Conservation (phyloP, 2,797 vertebrate species). For the Cyprinella venusta region DNA sequence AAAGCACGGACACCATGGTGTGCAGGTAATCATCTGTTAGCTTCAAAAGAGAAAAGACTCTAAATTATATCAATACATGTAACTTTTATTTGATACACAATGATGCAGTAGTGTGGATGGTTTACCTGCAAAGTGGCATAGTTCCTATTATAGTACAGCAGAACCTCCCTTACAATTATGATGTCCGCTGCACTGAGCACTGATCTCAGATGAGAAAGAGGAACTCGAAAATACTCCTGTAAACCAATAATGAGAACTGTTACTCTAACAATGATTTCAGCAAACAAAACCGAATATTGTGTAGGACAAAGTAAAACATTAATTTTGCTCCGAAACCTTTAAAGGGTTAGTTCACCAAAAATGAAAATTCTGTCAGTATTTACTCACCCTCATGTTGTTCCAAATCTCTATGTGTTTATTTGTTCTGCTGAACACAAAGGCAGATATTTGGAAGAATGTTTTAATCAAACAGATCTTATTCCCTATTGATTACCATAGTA, state of each 20-base stretch:
- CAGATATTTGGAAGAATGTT: too few relatives aligned
- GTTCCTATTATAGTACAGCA: conserved; percentile 73
- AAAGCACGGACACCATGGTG: conserved; percentile 75
- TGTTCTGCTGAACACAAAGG: too few relatives aligned
- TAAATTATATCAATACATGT: not conserved
- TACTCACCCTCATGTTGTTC: too few relatives aligned
- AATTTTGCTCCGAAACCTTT: not conserved
- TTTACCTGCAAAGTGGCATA: conserved; percentile 70
- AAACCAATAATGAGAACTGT: conserved; percentile 25
- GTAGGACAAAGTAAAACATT: not conserved
- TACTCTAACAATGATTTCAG: conserved; percentile 1
- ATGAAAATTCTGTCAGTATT: too few relatives aligned
- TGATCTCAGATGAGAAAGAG: conserved; percentile 61
- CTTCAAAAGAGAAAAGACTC: conserved; percentile 60
- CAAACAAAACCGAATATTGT: not conserved
- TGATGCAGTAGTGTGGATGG: not conserved
- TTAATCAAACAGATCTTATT: too few relatives aligned
- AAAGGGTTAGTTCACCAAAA: too few relatives aligned
- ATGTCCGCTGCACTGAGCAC: conserved; percentile 71
- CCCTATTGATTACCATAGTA: too few relatives aligned
- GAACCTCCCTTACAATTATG: conserved; percentile 73
- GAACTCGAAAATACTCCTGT: conserved; percentile 80
- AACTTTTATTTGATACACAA: not conserved
- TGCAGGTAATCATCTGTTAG: conserved; percentile 70
- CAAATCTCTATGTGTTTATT: too few relatives aligned